phyloP scores from a whole-genome alignment of 2,888 invertebrate species.

The Chirona hameri region DNA sequence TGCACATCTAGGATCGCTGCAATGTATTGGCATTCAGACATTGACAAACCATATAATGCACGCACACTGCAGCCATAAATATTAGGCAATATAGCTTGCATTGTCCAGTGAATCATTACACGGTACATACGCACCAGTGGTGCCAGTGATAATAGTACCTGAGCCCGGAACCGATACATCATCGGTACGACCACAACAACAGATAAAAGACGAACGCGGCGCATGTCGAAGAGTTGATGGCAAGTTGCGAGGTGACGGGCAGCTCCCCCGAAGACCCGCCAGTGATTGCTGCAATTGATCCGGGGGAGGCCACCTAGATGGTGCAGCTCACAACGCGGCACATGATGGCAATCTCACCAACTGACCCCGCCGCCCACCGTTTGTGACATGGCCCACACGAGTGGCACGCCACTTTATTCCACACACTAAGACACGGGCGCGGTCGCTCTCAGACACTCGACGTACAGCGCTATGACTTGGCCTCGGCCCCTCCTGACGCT shows the following conservation, averaged over 20 bases:
- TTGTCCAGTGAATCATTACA: too few species aligned
- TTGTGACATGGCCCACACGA: too few species aligned
- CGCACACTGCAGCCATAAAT: too few species aligned
- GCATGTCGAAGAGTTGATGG: not conserved
- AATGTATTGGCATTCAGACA: too few species aligned
- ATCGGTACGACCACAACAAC: not conserved
- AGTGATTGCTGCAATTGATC: not conserved
- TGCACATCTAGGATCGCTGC: too few species aligned
- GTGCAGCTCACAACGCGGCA: too few species aligned
- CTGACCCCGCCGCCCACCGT: not conserved
- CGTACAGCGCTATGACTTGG: not conserved
- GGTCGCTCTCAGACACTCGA: not conserved
- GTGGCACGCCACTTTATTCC: not conserved
- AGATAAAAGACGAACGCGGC: not conserved
- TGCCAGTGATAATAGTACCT: too few species aligned
- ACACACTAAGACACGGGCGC: not conserved
- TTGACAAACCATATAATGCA: too few species aligned
- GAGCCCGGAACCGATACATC: not conserved
- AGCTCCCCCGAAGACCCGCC: not conserved
- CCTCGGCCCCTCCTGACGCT: not conserved
- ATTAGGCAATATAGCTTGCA: too few species aligned
- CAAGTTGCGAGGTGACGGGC: not conserved
- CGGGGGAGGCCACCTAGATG: not conserved
- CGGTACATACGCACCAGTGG: too few species aligned
- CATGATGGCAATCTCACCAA: too few species aligned